phyloP scores from a whole-genome alignment of 2,113 vertebrate genomes.

The Ictalurus punctatus region DNA sequence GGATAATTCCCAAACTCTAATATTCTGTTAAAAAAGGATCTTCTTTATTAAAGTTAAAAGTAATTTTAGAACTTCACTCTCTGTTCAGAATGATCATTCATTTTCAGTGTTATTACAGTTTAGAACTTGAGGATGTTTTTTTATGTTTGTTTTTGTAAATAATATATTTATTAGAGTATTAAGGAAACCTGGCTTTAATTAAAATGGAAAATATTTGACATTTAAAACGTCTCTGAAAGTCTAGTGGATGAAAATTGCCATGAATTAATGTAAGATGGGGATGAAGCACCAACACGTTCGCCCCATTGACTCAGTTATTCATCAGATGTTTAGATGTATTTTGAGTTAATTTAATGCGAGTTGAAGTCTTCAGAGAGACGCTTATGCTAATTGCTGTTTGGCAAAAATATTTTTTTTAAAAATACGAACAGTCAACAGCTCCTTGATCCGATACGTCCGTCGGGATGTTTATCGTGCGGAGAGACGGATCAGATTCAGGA shows the following conservation, averaged over 20 bases:
- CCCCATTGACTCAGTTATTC: not conserved
- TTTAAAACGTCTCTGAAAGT: not conserved
- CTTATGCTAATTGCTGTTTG: not conserved
- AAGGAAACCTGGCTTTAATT: not conserved
- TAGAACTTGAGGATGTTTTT: no score
- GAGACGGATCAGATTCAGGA: conserved; percentile 1
- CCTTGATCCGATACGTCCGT: not conserved
- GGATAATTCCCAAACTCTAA: no score
- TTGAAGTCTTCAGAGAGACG: not conserved
- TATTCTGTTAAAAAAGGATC: no score
- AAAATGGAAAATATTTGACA: not conserved
- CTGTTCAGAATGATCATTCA: no score
- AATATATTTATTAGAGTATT: no score
- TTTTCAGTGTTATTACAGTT: no score
- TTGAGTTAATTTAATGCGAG: not conserved
- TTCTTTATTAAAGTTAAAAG: no score
- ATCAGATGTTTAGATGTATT: not conserved
- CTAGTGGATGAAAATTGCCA: not conserved
- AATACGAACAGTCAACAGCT: not conserved
- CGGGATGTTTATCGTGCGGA: not conserved
- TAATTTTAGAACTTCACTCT: no score
- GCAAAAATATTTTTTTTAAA: not conserved
- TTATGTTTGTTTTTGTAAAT: no score
- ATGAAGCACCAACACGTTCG: no score
- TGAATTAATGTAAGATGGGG: not conserved